phyloP scores from a whole-genome alignment of 2,888 invertebrate genomes.

The Syrista parreyssii region DNA sequence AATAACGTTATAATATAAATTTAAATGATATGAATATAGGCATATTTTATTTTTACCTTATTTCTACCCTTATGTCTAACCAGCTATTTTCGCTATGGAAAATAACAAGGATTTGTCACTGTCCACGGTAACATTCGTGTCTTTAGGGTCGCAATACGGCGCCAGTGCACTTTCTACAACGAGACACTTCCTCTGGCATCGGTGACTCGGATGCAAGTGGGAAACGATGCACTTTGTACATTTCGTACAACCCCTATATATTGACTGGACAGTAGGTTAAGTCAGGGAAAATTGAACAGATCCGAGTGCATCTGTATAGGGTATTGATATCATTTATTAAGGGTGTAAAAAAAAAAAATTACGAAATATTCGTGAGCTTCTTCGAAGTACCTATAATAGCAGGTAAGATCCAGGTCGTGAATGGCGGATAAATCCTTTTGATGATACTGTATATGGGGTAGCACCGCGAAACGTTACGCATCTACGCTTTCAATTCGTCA shows the following conservation, averaged over 20 bases:
- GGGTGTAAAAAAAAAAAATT: background rate
- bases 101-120: background rate
- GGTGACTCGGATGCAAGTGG: background rate
- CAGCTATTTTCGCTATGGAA: background rate
- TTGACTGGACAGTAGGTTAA: background rate
- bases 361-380: background rate
- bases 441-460: background rate
- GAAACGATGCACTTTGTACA: background rate
- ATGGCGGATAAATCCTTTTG: background rate
- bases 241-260: background rate
- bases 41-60: background rate
- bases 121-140: background rate
- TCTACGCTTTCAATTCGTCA: slow-evolving; percentile 14
- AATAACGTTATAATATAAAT: background rate
- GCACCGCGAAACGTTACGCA: background rate
- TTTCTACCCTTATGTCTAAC: background rate
- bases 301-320: background rate
- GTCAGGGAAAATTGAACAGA: background rate
- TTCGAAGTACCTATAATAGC: background rate
- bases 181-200: background rate
- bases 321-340: background rate
- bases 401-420: background rate
- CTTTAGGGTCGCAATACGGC: background rate
- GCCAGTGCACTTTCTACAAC: background rate
- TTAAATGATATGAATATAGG: background rate